These are phyloP conservation scores for Enteromius radiatus DNA, from an alignment of 2,797 vertebrate species.

Conservation along the genomic window DNA sequence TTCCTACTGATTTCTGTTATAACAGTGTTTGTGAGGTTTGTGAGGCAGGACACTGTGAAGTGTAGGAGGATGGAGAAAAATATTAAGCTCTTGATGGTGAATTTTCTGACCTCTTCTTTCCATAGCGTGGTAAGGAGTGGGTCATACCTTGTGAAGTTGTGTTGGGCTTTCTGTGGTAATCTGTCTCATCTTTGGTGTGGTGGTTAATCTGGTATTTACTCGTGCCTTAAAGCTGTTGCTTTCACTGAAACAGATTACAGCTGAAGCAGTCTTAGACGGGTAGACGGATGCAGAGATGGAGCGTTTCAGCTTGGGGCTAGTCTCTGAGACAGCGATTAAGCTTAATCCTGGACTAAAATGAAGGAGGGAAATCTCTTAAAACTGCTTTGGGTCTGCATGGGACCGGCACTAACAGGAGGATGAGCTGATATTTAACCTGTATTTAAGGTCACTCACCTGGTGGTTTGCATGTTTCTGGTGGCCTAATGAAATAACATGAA, in stretches of 20 bases:
- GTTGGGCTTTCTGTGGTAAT: slow-evolving; percentile 23
- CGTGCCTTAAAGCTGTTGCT: slow-evolving; percentile 48
- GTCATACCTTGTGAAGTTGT: not conserved
- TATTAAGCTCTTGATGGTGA: not conserved
- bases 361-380: slow-evolving; percentile 11
- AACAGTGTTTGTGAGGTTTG: not conserved
- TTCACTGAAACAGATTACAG: slow-evolving; percentile 61
- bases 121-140: not conserved
- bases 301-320: not conserved
- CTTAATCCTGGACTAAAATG: not conserved
- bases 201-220: slow-evolving; percentile 57
- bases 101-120: not conserved
- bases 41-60: not conserved
- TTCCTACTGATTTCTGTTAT: slow-evolving; percentile 5
- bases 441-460: slow-evolving; percentile 11
- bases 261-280: slow-evolving; percentile 10
- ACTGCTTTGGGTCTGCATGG: not conserved
- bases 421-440: not conserved
- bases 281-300: not conserved
- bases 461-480: not conserved
- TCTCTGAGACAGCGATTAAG: slow-evolving; percentile 17
- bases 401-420: not conserved
- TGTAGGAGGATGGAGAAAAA: slow-evolving; percentile 22
- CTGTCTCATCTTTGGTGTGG: slow-evolving; percentile 41
- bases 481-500: not conserved